Evolutionary conservation across 2,797 vertebrate species (phyloP).

Genomic region (Molossus alvarezi): DNA sequence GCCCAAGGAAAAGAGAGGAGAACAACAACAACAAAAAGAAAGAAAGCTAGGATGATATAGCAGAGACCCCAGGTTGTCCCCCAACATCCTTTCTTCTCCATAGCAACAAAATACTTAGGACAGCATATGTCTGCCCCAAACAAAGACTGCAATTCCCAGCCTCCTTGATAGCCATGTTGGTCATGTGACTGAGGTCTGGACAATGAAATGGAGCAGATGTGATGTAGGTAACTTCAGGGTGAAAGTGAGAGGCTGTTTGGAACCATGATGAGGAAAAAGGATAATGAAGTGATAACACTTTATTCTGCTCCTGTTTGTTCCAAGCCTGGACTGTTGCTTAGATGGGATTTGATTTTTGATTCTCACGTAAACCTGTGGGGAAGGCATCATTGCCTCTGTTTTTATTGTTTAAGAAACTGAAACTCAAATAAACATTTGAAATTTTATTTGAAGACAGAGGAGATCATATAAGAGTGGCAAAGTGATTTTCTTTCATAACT

Average conservation of each 20-base stretch:
- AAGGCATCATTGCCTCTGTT: not conserved
- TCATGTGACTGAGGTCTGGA: not conserved
- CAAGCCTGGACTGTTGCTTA: not conserved
- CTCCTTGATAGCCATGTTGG: not conserved
- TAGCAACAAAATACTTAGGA: not conserved
- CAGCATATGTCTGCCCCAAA: not conserved
- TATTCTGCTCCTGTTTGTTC: constrained; percentile 12
- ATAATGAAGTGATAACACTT: constrained; percentile 35
- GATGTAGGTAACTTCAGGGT: not conserved
- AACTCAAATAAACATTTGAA: constrained; percentile 37
- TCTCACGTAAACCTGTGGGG: not conserved
- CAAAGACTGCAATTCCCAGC: not conserved
- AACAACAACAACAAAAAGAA: not conserved
- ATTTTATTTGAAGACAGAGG: constrained; percentile 8
- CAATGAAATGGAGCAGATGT: not conserved
- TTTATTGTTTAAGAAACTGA: not conserved
- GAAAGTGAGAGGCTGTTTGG: not conserved
- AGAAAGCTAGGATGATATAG: not conserved
- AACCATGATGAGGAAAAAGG: constrained; percentile 2
- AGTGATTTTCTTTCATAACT: not conserved
- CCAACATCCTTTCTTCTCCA: not conserved
- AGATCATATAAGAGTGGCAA: not conserved
- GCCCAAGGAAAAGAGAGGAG: not conserved
- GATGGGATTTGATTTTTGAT: not conserved
- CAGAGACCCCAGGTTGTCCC: not conserved